Evolutionary conservation across 2,113 vertebrate species (phyloP), one percentile per base, ranked within the genome.

Genomic region (Falco punctatus): DNA sequence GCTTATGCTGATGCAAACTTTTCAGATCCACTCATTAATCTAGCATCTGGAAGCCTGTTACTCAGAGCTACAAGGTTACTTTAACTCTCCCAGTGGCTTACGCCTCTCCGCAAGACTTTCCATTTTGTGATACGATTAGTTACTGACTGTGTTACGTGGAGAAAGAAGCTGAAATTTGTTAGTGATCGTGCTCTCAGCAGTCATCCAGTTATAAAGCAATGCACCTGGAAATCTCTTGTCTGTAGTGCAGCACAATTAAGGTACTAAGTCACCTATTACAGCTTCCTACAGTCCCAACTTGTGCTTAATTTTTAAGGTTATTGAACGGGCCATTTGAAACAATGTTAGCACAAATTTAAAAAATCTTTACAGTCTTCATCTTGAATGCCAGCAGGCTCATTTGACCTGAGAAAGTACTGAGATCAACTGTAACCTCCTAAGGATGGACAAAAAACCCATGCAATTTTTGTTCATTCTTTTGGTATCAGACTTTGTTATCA

Each of bases 21-120:
- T 96, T 88, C 85, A 86, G 87, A 94, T 81, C 12, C 35, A 52
- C 42, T 90, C 95, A 97, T 97, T 97, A 97, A 96, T 95, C 89
- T 88, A 93, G 93, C 95, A 97, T 94, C 95, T 97, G 95, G 89
- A 90, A 59, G 11, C 38, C 70, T 94, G 90, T 94, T 98, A 96
- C 95, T 95, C 88, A 95, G 91, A 94, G 57, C 66, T 92, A 55
- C 73, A 85, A 94, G 86, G 78, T 90, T 86, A 64, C 73, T 96
- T 89, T 89, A 95, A 91, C n/a, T 42, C 70, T 96, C 88, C 79
- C 65, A 28, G 82, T 42, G 81, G 90, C 10, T 97, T 94, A 92
- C 28, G 15, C 48, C 79, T 79, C 38, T 78, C 35, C 3, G 80
- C 69, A 64, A 86, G 62, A 27, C 82, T 96, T 95, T 73, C 70